Percentiles rank a stretch among this genome's conserved stretches.
Evolutionary conservation across 2,888 invertebrate species (phyloP).

Genomic region (Amphipoea oculea): DNA sequence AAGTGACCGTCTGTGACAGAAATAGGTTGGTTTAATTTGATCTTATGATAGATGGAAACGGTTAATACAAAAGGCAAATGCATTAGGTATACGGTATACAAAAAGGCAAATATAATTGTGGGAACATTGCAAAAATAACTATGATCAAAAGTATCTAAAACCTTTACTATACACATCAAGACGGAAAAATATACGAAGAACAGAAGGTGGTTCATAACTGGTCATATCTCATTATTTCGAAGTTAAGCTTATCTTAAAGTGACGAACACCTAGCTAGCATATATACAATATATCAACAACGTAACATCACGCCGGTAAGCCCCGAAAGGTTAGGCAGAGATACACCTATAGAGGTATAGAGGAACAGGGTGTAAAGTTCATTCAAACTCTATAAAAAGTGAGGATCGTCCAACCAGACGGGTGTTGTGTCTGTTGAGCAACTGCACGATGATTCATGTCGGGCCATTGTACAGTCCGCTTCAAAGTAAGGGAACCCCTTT

Average conservation of each 20-base stretch:
- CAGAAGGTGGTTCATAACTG: background rate
- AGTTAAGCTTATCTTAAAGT: background rate
- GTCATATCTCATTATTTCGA: background rate
- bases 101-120: background rate
- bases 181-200: background rate
- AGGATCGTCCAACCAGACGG: no score
- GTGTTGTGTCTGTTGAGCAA: no score
- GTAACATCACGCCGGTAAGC: no score
- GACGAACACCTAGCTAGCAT: background rate
- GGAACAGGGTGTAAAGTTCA: no score
- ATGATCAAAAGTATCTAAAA: background rate
- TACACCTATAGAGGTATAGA: no score
- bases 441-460: no score
- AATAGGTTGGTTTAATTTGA: conserved; percentile 23
- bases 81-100: no score
- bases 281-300: no score
- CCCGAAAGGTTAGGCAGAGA: no score
- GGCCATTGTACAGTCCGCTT: no score
- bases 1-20: conserved; percentile 29
- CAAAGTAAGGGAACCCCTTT: no score
- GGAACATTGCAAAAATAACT: background rate
- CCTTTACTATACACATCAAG: background rate
- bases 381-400: no score
- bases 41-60: conserved; percentile 7
- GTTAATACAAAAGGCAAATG: background rate